These are phyloP conservation scores for Polylopha cassiicola DNA, from an alignment of 2,888 invertebrate species.

Conservation along the genomic window DNA sequence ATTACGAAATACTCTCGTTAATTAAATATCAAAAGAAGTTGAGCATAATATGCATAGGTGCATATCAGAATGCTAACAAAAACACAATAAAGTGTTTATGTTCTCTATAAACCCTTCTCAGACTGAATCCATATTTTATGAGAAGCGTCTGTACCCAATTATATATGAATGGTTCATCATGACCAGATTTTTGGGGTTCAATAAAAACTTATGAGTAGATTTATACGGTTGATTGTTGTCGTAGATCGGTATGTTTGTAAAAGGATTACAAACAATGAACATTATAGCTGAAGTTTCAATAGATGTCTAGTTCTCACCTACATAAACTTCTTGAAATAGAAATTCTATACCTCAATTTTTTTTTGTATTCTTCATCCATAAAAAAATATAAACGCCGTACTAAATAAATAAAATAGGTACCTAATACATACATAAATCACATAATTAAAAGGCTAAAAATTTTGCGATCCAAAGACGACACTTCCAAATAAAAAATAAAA, in stretches of 20 bases:
- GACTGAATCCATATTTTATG: conserved; percentile 70
- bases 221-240: conserved; percentile 51
- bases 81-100: conserved; percentile 73
- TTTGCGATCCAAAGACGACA: too few species aligned
- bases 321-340: too few species aligned
- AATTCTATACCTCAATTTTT: too few species aligned
- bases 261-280: not conserved
- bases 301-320: not conserved
- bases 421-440: too few species aligned
- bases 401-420: too few species aligned
- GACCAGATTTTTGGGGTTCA: conserved; percentile 66
- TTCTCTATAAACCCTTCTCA: conserved; percentile 66
- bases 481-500: too few species aligned
- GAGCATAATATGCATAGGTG: conserved; percentile 33
- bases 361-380: too few species aligned
- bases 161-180: conserved; percentile 71
- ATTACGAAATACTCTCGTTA: too few species aligned
- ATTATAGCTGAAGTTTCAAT: conserved; percentile 1
- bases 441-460: too few species aligned
- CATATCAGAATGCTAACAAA: conserved; percentile 51
- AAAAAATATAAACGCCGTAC: too few species aligned
- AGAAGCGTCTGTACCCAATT: conserved; percentile 70
- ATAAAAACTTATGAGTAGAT: conserved; percentile 64
- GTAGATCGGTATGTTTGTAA: conserved; percentile 32
- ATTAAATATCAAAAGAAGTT: conserved; percentile 11